Evolutionary conservation across 2,113 vertebrate genomes (phyloP).

Genomic region (Zapornia atra): DNA sequence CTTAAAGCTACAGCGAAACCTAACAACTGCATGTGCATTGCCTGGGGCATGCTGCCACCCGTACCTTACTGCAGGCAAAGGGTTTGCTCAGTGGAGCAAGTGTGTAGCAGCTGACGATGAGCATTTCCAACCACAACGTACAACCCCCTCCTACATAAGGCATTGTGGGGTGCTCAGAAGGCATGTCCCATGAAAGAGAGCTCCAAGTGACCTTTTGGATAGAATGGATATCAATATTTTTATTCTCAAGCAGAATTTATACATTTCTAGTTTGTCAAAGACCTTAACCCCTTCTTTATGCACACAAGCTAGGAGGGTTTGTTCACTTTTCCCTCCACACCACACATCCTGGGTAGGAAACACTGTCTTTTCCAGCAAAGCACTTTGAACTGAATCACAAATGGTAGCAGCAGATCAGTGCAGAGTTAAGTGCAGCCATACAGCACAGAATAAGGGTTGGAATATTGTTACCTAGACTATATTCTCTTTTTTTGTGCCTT

Average conservation of each 20-base stretch:
- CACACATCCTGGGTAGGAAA: neutral
- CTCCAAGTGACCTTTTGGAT: neutral
- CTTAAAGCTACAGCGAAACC: neutral
- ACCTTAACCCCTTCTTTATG: neutral
- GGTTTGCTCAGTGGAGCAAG: neutral
- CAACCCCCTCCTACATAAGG: neutral
- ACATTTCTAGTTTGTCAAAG: neutral
- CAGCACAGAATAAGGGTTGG: neutral
- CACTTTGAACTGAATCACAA: neutral
- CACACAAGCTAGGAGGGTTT: neutral
- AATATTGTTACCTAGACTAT: neutral
- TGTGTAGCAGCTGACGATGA: accelerated
- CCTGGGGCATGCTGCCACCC: neutral
- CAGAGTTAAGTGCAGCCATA: neutral
- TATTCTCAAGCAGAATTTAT: neutral
- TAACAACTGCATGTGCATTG: neutral
- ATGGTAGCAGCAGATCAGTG: neutral
- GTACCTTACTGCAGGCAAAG: neutral
- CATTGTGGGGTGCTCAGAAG: no score
- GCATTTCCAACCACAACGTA: neutral
- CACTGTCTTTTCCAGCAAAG: neutral
- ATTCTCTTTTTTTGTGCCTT: neutral
- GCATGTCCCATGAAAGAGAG: no score
- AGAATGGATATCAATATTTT: neutral
- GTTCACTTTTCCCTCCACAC: neutral